Conservation (phyloP, 2,113 vertebrate genomes). For the Triplophysa dalaica region DNA sequence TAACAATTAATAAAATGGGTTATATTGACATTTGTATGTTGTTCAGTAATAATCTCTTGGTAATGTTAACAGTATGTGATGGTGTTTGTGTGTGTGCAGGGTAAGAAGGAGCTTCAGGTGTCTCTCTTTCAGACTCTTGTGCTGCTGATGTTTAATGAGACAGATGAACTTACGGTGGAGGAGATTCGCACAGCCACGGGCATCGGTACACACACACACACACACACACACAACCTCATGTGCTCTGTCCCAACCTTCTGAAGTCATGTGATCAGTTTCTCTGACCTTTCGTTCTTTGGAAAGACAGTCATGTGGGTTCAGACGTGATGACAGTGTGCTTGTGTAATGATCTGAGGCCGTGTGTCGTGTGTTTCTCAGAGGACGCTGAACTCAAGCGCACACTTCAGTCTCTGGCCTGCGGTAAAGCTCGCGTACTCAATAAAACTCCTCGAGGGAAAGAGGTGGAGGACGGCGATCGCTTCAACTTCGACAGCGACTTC, state of each 20-base stretch:
- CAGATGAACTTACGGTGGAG: conserved; percentile 95
- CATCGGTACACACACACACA: conserved; percentile 80
- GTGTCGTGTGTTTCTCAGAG: conserved; percentile 74
- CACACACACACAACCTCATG: not conserved
- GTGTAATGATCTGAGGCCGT: not conserved
- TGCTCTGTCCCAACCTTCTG: not conserved
- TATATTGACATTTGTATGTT: too few species aligned
- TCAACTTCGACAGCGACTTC: conserved; percentile 97
- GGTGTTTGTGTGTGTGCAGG: conserved; percentile 66
- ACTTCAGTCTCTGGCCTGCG: conserved; percentile 94
- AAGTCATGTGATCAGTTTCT: too few species aligned
- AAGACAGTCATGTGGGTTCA: too few species aligned
- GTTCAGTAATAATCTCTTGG: too few species aligned
- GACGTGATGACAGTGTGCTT: conserved; percentile 15
- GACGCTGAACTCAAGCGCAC: conserved; percentile 93
- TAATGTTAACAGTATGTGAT: too few species aligned
- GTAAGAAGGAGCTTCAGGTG: conserved; percentile 96
- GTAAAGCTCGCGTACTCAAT: conserved; percentile 93
- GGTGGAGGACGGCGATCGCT: conserved; percentile 96
- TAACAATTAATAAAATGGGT: too few species aligned
- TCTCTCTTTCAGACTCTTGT: conserved; percentile 98
- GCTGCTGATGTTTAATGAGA: conserved; percentile 98
- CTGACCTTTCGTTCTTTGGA: too few species aligned
- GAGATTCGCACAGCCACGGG: conserved; percentile 96
- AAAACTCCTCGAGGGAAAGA: conserved; percentile 98